A percentile compares a stretch with the other conserved stretches of the same genome.
These are phyloP conservation scores for Eulemur albifrons DNA, from an alignment of 2,797 vertebrate species.

Conservation along the genomic window DNA sequence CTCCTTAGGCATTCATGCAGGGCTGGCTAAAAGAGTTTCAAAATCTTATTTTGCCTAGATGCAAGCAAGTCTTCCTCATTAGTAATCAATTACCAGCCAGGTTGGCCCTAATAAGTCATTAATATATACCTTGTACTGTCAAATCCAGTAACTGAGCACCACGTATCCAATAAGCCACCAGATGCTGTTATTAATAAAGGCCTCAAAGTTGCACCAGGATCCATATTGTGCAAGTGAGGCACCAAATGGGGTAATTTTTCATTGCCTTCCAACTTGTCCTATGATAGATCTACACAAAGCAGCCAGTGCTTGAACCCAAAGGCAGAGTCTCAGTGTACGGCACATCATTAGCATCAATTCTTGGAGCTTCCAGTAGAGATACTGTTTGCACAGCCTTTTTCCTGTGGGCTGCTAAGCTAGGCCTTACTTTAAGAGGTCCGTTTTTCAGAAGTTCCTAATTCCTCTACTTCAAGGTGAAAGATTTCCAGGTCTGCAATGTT, in stretches of 20 bases:
- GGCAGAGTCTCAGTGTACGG: background rate
- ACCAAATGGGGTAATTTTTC: conserved; percentile 61
- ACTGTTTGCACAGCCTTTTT: background rate
- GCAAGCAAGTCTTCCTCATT: conserved; percentile 78
- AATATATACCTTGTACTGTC: conserved; percentile 69
- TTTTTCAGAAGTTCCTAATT: background rate
- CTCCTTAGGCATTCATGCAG: conserved; percentile 22
- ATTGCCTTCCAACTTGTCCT: background rate
- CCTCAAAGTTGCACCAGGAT: conserved; percentile 46
- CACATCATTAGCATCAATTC: background rate
- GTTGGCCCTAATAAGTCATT: conserved; percentile 73
- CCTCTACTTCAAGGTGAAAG: background rate
- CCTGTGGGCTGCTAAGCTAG: background rate
- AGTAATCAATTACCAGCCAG: conserved; percentile 71
- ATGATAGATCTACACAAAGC: background rate
- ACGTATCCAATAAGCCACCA: conserved; percentile 65
- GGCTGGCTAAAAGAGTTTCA: conserved; percentile 75
- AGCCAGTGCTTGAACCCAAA: background rate
- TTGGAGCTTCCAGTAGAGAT: background rate
- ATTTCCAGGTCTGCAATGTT: background rate
- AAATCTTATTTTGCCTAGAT: conserved; percentile 78
- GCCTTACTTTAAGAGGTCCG: background rate
- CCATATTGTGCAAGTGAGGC: conserved; percentile 42
- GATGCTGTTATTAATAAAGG: conserved; percentile 68
- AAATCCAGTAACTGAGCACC: conserved; percentile 75